These are phyloP conservation scores for Heteropelma amictum DNA, from an alignment of 2,888 invertebrate species.

Conservation along the genomic window DNA sequence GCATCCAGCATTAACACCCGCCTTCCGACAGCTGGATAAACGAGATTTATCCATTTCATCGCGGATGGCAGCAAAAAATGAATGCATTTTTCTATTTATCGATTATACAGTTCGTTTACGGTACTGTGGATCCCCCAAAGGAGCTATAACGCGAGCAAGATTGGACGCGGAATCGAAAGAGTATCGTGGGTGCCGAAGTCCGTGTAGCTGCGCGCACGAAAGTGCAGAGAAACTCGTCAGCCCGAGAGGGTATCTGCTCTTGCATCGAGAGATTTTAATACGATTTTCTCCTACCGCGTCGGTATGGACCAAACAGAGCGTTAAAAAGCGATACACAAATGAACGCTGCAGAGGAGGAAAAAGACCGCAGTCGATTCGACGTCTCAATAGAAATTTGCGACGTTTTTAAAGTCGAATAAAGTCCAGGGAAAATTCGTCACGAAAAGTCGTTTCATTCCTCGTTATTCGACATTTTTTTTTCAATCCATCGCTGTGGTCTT, in stretches of 20 bases:
- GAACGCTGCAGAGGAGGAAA: slow-evolving; percentile 8
- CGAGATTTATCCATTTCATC: slow-evolving; percentile 39
- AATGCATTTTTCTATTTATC: slow-evolving; percentile 14
- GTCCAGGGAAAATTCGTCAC: too few species aligned
- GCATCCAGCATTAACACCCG: slow-evolving; percentile 26
- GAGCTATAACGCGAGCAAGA: not conserved
- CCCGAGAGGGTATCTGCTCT: slow-evolving; percentile 18
- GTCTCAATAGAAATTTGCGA: too few species aligned
- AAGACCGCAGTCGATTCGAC: too few species aligned
- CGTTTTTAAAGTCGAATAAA: too few species aligned
- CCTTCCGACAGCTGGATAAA: slow-evolving; percentile 37
- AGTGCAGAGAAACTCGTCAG: slow-evolving; percentile 29
- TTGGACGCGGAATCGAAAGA: slow-evolving; percentile 14
- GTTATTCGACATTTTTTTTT: too few species aligned
- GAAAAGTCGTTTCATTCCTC: too few species aligned
- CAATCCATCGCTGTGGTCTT: too few species aligned
- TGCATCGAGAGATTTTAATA: slow-evolving; percentile 24
- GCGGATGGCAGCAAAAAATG: slow-evolving; percentile 33
- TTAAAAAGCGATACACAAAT: slow-evolving; percentile 38
- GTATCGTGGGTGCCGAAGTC: not conserved
- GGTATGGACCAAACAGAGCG: slow-evolving; percentile 48
- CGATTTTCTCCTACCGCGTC: slow-evolving; percentile 27
- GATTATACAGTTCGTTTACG: not conserved
- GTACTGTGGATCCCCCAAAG: too few species aligned
- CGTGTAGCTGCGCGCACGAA: slow-evolving; percentile 25